Evolutionary conservation across 2,113 vertebrate species (phyloP), one percentile per base, ranked within the genome.

Genomic region (Paradisaea rubra): DNA sequence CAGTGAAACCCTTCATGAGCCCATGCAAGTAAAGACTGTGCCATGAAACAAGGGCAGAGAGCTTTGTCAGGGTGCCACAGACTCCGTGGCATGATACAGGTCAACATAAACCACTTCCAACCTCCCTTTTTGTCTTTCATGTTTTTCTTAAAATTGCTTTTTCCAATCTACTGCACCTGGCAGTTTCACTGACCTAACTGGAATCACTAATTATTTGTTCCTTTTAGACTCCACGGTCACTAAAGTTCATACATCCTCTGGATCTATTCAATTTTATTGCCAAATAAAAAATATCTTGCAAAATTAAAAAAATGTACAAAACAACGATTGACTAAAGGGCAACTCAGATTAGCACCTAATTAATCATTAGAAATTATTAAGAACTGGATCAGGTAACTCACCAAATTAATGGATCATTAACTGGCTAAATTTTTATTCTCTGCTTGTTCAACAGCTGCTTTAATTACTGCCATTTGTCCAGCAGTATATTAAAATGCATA

Each of bases 1-100:
- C 7, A 2, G 31, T 12, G 23, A 84, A 39, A 24, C 11, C 16
- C 7, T 84, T 81, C 24, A 68, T 0, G 0, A 68, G 27, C 28
- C 28, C 27, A 13, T 3, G 1, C 0, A 2, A 22, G 6, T 16
- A 42, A 61, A n/a, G 18, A 5, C 41, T 64, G 13, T 2, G 1
- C 13, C 13, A 6, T 30, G 49, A 72, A 85, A 72, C 23, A 37
- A 49, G 3, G 9, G 6, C 24, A 72, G 61, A 68, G 27, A 33
- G 4, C 1, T 0, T 49, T 80, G 37, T 56, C 61, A 61, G 13
- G 5, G 14, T 53, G 31, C 39, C 37, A 45, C 11, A 69, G 14
- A 45, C 22, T 60, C 31, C 45, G 12, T 74, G 25, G 27, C 39
- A 17, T 23, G 25, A 82, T 61, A 76, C 18, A 56, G 44, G 37